Evolutionary conservation across 2,797 vertebrate genomes (phyloP), one percentile per base, ranked within the genome.

Genomic region (Gobio occitaniae): DNA sequence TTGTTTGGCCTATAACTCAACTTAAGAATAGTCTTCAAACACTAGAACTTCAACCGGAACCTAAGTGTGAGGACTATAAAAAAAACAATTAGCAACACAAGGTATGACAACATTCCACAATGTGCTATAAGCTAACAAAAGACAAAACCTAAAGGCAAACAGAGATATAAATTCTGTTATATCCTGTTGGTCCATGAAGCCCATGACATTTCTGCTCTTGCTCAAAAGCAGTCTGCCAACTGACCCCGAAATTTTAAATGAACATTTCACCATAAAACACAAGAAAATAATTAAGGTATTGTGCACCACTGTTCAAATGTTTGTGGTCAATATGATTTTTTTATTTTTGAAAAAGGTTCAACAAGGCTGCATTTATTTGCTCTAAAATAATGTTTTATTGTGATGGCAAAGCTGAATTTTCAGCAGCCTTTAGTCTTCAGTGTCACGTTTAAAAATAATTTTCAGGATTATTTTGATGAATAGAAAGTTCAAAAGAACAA

Each of bases 91-190:
- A 59, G 2, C 69, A 72, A 32, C 3, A 59, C n/a, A 44, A 9
- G 72, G 48, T 19, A 56, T 56, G 19, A 76, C 50, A 15, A 12
- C 48, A 21, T 76, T 76, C n/a, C 6, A 21, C 38, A 76, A 56
- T 56, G 52, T 56, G 74, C 74, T 9, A n/a, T 38, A 15, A 52
- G n/a, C 74, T 19, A 76, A 76, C 38, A 76, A 76, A 76, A 56
- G 50, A 21, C 36, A 13, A 56, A 76, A 56, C 17, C 7, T 12
- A 15, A 36, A 76, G 50, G 29, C 29, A 36, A 75, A 36, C 48
- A 2, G 10, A 47, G 29, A 29, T 9, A 48, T 16, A 17, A 5
- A 48, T 17, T 32, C 13, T 19, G 65, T 19, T 32, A 77, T 36
- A 68, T 50, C 21, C 47, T 36, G 44, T 50, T 21, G 6, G 61